These are phyloP conservation scores for Datnioides undecimradiatus DNA, from an alignment of 2,113 vertebrate species.

Conservation along the genomic window DNA sequence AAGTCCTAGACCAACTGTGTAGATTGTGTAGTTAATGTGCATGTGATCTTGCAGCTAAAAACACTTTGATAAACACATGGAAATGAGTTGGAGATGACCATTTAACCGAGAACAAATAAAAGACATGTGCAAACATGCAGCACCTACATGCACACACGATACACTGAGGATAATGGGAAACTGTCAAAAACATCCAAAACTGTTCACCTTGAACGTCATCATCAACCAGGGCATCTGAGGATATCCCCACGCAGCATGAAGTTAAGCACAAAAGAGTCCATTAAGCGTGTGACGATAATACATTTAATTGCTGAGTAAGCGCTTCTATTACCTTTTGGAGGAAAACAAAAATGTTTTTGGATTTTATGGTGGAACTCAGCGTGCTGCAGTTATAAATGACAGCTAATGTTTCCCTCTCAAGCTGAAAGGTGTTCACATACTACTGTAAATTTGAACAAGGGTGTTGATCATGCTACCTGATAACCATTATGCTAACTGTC, in stretches of 20 bases:
- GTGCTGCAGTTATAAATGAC: conserved; percentile 5
- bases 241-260: conserved; percentile 70
- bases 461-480: conserved; percentile 1
- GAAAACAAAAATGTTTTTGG: conserved; percentile 5
- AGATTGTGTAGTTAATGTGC: not conserved
- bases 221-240: conserved; percentile 79
- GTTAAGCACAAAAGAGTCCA: conserved; percentile 63
- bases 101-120: not conserved
- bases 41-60: not conserved
- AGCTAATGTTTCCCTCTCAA: not conserved
- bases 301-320: conserved; percentile 29
- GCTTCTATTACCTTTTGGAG: not conserved
- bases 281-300: conserved; percentile 44
- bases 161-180: conserved; percentile 24
- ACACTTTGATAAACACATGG: not conserved
- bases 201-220: conserved; percentile 81
- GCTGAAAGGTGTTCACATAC: not conserved
- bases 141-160: conserved; percentile 25
- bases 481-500: conserved; percentile 23
- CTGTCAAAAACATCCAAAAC: conserved; percentile 4
- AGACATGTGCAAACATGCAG: conserved; percentile 19
- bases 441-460: not conserved
- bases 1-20: not conserved
- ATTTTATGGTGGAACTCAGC: not conserved
- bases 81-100: not conserved